Percentiles rank a stretch among this genome's conserved stretches.
Evolutionary conservation across 2,888 invertebrate species (phyloP).

Genomic region (Hofmannophila pseudospretella): DNA sequence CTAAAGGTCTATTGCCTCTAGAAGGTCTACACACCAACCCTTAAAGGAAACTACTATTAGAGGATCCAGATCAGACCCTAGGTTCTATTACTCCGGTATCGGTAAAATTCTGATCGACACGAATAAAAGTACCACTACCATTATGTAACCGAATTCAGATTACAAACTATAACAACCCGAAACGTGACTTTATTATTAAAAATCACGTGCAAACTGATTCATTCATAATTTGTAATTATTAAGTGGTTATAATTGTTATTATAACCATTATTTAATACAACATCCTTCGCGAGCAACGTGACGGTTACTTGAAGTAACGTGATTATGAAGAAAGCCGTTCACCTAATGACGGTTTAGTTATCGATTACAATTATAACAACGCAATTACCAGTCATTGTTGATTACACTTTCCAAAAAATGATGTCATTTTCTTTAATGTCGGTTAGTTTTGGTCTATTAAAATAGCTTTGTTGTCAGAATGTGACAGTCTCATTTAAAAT

Average conservation of each 20-base stretch:
- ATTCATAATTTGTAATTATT: constrained; percentile 3
- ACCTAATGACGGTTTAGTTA: constrained; percentile 6
- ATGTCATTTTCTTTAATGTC: no score
- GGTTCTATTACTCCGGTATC: no score
- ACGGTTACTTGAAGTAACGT: constrained; percentile 4
- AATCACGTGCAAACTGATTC: constrained; percentile 22
- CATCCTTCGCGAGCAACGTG: constrained; percentile 4
- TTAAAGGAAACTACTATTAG: no score
- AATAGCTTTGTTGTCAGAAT: no score
- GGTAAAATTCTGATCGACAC: no score
- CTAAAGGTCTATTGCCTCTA: no score
- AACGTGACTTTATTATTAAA: constrained; percentile 27
- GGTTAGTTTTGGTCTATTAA: no score
- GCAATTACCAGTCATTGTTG: constrained; percentile 10
- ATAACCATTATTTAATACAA: constrained; percentile 6
- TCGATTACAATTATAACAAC: constrained; percentile 8
- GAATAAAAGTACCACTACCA: no score
- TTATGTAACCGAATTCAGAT: neutral
- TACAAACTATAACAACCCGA: neutral
- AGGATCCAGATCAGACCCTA: no score
- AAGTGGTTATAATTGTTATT: constrained; percentile 1
- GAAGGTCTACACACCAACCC: no score
- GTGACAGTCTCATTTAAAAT: no score
- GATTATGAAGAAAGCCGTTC: constrained; percentile 15
- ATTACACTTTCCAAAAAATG: constrained; percentile 13